These are phyloP conservation scores for Scaptodrosophila latifasciaeformis DNA, from an alignment of 2,888 invertebrate species.

Conservation along the genomic window DNA sequence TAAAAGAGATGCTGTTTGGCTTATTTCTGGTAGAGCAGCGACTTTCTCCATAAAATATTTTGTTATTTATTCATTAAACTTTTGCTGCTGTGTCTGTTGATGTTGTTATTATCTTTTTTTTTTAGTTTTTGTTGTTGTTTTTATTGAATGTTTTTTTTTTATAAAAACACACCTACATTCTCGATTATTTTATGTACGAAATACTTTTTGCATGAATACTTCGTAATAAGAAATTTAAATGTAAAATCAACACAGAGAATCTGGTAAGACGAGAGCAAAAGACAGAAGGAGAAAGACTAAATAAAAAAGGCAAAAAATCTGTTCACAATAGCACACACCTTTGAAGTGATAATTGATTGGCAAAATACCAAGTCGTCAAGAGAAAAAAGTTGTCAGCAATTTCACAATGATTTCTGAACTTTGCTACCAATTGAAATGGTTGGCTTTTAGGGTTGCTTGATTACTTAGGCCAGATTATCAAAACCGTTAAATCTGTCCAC, in stretches of 20 bases:
- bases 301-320: not conserved
- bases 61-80: slow-evolving; percentile 65
- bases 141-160: slow-evolving; percentile 33
- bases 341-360: slow-evolving; percentile 58
- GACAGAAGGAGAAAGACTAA: slow-evolving; percentile 1
- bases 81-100: slow-evolving; percentile 44
- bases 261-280: slow-evolving; percentile 12
- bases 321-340: slow-evolving; percentile 23
- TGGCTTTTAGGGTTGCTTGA: too few species aligned
- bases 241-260: slow-evolving; percentile 48
- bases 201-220: slow-evolving; percentile 58
- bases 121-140: slow-evolving; percentile 41
- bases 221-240: slow-evolving; percentile 36
- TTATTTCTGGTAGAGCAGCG: slow-evolving; percentile 57
- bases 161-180: slow-evolving; percentile 43
- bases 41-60: slow-evolving; percentile 59
- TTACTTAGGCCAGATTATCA: too few species aligned
- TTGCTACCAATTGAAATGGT: slow-evolving; percentile 35
- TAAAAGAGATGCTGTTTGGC: too few species aligned
- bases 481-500: too few species aligned
- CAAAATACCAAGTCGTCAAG: slow-evolving; percentile 18
- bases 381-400: slow-evolving; percentile 47
- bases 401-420: slow-evolving; percentile 55
- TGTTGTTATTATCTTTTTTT: slow-evolving; percentile 35
- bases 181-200: slow-evolving; percentile 28